phyloP scores from a whole-genome alignment of 2,113 vertebrate genomes.

The Hoplias malabaricus region DNA sequence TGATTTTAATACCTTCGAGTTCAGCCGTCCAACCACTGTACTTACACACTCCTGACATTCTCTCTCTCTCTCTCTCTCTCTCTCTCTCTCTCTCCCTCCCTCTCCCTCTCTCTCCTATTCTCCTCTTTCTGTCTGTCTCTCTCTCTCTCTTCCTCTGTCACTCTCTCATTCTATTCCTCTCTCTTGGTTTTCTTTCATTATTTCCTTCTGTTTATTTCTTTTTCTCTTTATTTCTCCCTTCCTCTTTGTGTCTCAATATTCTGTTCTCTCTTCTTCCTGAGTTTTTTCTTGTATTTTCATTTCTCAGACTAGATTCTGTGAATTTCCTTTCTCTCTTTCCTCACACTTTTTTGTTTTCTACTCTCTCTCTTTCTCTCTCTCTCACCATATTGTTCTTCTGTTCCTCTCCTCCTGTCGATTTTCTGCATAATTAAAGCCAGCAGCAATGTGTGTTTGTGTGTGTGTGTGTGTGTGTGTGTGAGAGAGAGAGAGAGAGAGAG shows the following conservation, averaged over 20 bases:
- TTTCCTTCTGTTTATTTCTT: too few relatives aligned
- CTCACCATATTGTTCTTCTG: neutral
- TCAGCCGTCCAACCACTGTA: neutral
- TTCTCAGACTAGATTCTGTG: too few relatives aligned
- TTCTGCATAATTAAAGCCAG: slow-evolving; percentile 29
- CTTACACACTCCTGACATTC: neutral
- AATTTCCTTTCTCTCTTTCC: neutral
- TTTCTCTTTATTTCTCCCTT: too few relatives aligned
- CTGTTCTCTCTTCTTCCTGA: too few relatives aligned
- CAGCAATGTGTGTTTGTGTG: neutral
- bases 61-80: neutral
- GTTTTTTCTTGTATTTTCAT: too few relatives aligned
- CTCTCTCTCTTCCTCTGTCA: neutral
- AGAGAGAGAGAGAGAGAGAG: too few relatives aligned
- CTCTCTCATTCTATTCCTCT: neutral
- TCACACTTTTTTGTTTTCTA: neutral
- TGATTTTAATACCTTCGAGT: neutral
- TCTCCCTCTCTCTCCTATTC: neutral
- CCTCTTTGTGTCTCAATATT: too few relatives aligned
- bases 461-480: neutral
- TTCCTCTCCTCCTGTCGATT: neutral
- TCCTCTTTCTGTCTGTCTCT: neutral
- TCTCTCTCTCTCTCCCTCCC: neutral
- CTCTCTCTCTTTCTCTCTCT: neutral
- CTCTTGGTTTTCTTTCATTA: too few relatives aligned